phyloP scores from a whole-genome alignment of 2,797 vertebrate genomes.

The Prunella strophiata region DNA sequence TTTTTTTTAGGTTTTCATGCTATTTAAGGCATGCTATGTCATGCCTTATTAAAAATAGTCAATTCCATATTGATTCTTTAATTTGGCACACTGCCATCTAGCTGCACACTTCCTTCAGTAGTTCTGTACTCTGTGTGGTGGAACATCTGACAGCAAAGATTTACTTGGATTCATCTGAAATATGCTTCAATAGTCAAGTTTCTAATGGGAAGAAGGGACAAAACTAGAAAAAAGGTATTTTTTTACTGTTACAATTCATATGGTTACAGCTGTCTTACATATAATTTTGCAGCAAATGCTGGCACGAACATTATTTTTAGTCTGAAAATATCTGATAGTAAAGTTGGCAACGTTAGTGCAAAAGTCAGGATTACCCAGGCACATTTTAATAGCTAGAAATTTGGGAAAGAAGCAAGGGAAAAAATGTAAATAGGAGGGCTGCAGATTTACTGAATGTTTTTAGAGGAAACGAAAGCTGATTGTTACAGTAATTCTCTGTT shows the following conservation, averaged over 20 bases:
- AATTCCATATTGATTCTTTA: neutral
- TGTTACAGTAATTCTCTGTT: neutral
- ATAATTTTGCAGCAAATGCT: neutral
- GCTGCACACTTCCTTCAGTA: neutral
- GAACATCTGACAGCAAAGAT: neutral
- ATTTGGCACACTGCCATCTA: constrained; percentile 21
- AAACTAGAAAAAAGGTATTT: neutral
- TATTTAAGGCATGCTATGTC: neutral
- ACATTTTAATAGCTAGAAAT: neutral
- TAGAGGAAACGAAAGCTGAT: neutral
- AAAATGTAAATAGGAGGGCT: neutral
- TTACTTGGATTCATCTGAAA: neutral
- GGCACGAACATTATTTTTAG: neutral
- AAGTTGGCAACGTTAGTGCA: neutral
- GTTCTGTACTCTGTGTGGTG: neutral
- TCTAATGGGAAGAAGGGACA: neutral
- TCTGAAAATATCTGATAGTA: neutral
- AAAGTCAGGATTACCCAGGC: neutral
- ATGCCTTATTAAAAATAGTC: neutral
- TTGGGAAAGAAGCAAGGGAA: neutral
- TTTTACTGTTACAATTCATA: neutral
- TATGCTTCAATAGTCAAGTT: neutral
- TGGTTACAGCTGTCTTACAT: neutral
- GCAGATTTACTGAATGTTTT: neutral
- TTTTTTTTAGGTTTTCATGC: neutral